Evolutionary conservation across 2,888 invertebrate genomes (phyloP).

Genomic region (Nysson spinosus): DNA sequence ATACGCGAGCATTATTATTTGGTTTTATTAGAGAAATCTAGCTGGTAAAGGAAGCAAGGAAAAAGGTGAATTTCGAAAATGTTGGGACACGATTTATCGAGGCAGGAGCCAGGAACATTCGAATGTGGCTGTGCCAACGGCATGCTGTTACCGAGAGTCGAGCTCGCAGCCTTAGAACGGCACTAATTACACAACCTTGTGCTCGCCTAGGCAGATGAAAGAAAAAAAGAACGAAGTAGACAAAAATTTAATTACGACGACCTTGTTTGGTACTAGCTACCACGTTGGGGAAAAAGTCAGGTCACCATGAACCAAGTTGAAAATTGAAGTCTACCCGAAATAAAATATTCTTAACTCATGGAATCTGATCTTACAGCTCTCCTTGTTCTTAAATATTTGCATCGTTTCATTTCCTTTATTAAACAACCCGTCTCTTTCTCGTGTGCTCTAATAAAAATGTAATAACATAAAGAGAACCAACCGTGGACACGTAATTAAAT

Average conservation of each 20-base stretch:
- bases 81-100: background rate
- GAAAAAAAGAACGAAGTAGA: conserved; percentile 4
- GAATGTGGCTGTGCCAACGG: background rate
- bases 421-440: too few species aligned
- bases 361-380: too few species aligned
- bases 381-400: too few species aligned
- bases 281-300: conserved; percentile 19
- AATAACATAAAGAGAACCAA: too few species aligned
- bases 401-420: too few species aligned
- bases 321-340: conserved; percentile 28
- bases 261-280: conserved; percentile 46
- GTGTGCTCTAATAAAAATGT: too few species aligned
- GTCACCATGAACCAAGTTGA: conserved; percentile 22
- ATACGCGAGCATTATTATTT: too few species aligned
- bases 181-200: conserved; percentile 44
- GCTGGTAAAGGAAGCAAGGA: too few species aligned
- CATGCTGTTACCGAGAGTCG: conserved; percentile 9
- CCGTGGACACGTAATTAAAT: too few species aligned
- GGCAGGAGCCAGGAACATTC: background rate
- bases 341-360: too few species aligned
- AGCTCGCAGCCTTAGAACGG: conserved; percentile 34
- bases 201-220: conserved; percentile 27
- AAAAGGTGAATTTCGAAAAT: too few species aligned
- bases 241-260: conserved; percentile 54
- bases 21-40: too few species aligned